These are phyloP conservation scores for Calcarius lapponicus DNA, from an alignment of 2,797 vertebrate species.

Conservation along the genomic window DNA sequence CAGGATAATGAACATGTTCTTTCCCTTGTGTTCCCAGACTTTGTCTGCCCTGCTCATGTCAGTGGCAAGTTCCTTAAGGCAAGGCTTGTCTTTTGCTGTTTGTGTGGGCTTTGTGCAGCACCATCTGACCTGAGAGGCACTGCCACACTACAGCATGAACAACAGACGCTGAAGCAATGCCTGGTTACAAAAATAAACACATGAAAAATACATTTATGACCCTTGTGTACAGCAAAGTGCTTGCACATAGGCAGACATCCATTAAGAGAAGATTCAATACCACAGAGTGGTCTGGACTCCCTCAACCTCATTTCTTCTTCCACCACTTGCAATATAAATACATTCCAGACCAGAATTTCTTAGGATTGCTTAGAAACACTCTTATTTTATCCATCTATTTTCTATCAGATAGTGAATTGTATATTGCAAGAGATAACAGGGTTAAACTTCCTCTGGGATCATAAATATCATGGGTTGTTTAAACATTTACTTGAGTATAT, in stretches of 20 bases:
- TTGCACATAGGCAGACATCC: constrained; percentile 6
- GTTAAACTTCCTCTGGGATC: not conserved
- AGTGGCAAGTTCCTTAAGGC: constrained; percentile 13
- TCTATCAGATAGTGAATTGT: not conserved
- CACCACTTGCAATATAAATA: not conserved
- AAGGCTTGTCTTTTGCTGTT: constrained; percentile 1
- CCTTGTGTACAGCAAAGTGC: not conserved
- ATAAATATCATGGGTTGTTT: not conserved
- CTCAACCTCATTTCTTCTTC: not conserved
- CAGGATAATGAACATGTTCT: not conserved
- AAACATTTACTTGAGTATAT: not conserved
- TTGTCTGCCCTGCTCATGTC: not conserved
- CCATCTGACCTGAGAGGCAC: constrained; percentile 3
- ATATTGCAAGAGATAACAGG: not conserved
- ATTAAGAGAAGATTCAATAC: constrained; percentile 13
- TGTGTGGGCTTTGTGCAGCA: not conserved
- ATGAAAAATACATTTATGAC: constrained; percentile 57
- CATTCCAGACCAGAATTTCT: not conserved
- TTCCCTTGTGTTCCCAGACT: not conserved
- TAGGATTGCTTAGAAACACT: not conserved
- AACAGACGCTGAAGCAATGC: not conserved
- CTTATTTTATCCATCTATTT: not conserved
- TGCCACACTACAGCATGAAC: not conserved
- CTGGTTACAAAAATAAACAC: constrained; percentile 33
- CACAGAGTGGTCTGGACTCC: not conserved